Evolutionary conservation across 2,888 invertebrate species (phyloP).

Genomic region (Incurvaria masculella): DNA sequence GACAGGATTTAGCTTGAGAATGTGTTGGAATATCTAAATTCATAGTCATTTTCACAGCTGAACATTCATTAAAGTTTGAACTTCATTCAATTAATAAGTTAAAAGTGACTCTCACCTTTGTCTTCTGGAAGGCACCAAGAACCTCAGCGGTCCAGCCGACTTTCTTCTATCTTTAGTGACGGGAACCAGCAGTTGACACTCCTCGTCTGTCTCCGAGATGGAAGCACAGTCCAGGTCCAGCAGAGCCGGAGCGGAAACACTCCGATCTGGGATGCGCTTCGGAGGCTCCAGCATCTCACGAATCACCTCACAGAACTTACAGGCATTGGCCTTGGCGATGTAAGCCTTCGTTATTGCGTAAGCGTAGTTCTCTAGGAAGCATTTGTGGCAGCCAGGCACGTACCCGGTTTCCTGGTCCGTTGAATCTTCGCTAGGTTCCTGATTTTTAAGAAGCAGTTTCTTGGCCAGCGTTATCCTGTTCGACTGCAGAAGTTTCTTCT

Average conservation of each 20-base stretch:
- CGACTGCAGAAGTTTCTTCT: conserved; percentile 34
- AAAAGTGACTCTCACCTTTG: conserved; percentile 31
- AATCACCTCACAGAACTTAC: conserved; percentile 51
- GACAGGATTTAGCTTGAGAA: too few relatives aligned
- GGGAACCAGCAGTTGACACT: conserved; percentile 46
- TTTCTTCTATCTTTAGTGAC: conserved; percentile 45
- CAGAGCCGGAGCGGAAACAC: conserved; percentile 57
- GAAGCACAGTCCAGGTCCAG: conserved; percentile 39
- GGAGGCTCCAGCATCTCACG: conserved; percentile 45
- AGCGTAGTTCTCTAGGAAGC: conserved; percentile 49
- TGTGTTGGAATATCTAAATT: too few relatives aligned
- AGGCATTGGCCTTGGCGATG: conserved; percentile 38
- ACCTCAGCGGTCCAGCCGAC: conserved; percentile 50
- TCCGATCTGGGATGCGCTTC: conserved; percentile 37
- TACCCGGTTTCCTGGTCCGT: conserved; percentile 38
- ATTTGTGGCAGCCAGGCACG: conserved; percentile 47
- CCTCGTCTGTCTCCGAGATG: conserved; percentile 43
- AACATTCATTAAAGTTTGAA: not conserved
- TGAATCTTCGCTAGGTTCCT: conserved; percentile 44
- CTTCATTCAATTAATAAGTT: not conserved
- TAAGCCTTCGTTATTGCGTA: conserved; percentile 47
- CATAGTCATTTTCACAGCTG: too few relatives aligned
- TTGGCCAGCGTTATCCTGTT: conserved; percentile 35
- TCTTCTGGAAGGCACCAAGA: conserved; percentile 37
- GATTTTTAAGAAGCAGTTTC: conserved; percentile 29